phyloP scores from a whole-genome alignment of 2,888 invertebrate genomes.

The Drosophila anomalata region DNA sequence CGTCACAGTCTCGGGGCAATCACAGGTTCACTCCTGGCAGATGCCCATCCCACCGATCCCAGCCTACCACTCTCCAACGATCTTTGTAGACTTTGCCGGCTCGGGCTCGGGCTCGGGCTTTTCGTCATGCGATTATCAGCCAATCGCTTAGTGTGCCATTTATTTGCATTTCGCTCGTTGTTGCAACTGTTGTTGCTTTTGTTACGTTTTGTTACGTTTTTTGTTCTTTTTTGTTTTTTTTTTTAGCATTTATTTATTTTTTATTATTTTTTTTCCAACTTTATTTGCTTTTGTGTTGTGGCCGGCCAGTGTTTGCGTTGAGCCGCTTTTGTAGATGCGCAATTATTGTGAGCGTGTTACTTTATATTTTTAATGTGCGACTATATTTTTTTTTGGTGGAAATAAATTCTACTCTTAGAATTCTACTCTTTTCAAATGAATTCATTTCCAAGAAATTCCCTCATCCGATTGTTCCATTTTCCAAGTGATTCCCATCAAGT shows the following conservation, averaged over 20 bases:
- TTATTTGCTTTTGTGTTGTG: constrained; percentile 60
- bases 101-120: constrained; percentile 47
- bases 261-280: constrained; percentile 42
- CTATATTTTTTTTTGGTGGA: constrained; percentile 30
- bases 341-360: constrained; percentile 79
- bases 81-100: constrained; percentile 40
- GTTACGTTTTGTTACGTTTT: constrained; percentile 40
- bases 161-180: constrained; percentile 66
- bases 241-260: constrained; percentile 23
- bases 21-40: constrained; percentile 59
- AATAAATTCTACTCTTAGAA: constrained; percentile 4
- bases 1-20: constrained; percentile 63
- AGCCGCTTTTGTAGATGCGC: constrained; percentile 73
- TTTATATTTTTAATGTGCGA: constrained; percentile 61
- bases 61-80: constrained; percentile 3
- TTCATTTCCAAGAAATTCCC: not conserved
- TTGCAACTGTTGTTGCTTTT: constrained; percentile 30
- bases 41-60: not conserved
- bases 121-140: constrained; percentile 76
- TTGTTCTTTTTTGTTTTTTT: constrained; percentile 16
- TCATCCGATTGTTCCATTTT: not conserved
- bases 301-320: constrained; percentile 39
- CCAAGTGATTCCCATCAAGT: not conserved
- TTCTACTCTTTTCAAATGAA: constrained; percentile 16
- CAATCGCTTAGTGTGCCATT: constrained; percentile 77